Base-by-base conservation (phyloP, 2,797 vertebrate genomes). In the Delichon dasypus region DNA sequence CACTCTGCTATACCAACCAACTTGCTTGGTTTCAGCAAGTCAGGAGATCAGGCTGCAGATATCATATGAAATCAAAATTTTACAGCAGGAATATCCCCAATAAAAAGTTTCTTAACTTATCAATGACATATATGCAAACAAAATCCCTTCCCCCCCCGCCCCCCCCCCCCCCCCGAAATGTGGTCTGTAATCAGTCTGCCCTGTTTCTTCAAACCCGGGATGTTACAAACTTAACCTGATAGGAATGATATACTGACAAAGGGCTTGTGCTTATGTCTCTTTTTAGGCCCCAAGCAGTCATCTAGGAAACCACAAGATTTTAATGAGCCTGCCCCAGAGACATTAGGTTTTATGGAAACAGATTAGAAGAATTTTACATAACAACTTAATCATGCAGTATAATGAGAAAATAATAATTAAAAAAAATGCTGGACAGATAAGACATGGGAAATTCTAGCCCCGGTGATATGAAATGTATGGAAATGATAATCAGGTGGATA, bases 401-500 rank as follows among this genome's bases (percentile, higher is more conserved):
- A 95, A 95, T 68, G 61, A 89, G 65, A 74, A 94, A 93, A 93
- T 51, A 73, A 65, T 87, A 38, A 38, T 38, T 10, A 38, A 79
- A 54, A 86, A 64, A 60, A 85, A 61, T 44, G 20, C 7, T 29
- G 58, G 66, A 75, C 20, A 88, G 85, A 91, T 91, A 94, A 96
- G 82, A 77, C 91, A 92, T 84, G 94, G 95, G 95, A 96, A 96
- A 93, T 94, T 96, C 76, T 57, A 92, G 76, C 25, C 25, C 34
- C 50, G 66, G 34, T 80, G 65, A 71, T 74, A 89, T 44, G 61
- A 89, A 85, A 77, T 62, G 5, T 68, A 92, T 95, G 76, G 75
- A 91, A 93, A 88, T 74, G 0, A 83, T 81, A 93, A 88, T 79
- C 50, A 83, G 22, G 66, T 67, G 50, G 34, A 30, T 83, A 36